phyloP scores from a whole-genome alignment of 1,140 invertebrate genomes.

The Doryteuthis pealeii region DNA sequence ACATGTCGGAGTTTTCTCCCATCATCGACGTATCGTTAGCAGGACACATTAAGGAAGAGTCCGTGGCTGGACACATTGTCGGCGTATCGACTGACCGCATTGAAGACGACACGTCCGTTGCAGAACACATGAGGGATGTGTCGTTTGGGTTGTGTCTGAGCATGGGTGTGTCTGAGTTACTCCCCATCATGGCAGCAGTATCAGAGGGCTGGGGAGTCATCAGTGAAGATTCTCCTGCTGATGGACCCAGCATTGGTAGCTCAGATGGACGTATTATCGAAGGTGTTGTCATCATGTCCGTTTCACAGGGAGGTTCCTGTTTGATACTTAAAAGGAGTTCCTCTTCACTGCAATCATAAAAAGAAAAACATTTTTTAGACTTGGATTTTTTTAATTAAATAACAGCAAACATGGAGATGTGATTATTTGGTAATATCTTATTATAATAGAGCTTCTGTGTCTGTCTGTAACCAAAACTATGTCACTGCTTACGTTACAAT shows the following conservation, averaged over 20 bases:
- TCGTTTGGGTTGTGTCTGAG: not conserved
- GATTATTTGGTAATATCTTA: too few relatives aligned
- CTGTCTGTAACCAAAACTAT: too few relatives aligned
- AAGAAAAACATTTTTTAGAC: not conserved
- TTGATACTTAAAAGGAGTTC: constrained; percentile 34
- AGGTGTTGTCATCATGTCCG: not conserved
- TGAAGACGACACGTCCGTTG: not conserved
- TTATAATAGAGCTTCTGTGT: too few relatives aligned
- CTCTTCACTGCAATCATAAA: constrained; percentile 24
- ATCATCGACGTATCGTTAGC: not conserved
- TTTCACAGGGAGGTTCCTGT: constrained; percentile 18
- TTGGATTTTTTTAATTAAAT: too few relatives aligned
- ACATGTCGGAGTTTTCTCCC: not conserved
- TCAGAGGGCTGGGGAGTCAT: not conserved
- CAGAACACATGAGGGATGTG: not conserved
- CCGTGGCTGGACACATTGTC: not conserved
- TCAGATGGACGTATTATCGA: not conserved
- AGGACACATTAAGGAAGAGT: not conserved
- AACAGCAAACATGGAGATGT: too few relatives aligned
- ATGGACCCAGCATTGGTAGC: not conserved
- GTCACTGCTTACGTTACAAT: too few relatives aligned
- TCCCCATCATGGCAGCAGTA: not conserved
- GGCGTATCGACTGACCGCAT: not conserved
- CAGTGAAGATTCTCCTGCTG: not conserved
- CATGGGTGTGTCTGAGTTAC: not conserved